These are phyloP conservation scores for Rhynchomys soricoides DNA, from an alignment of 2,113 vertebrate species.

Conservation along the genomic window DNA sequence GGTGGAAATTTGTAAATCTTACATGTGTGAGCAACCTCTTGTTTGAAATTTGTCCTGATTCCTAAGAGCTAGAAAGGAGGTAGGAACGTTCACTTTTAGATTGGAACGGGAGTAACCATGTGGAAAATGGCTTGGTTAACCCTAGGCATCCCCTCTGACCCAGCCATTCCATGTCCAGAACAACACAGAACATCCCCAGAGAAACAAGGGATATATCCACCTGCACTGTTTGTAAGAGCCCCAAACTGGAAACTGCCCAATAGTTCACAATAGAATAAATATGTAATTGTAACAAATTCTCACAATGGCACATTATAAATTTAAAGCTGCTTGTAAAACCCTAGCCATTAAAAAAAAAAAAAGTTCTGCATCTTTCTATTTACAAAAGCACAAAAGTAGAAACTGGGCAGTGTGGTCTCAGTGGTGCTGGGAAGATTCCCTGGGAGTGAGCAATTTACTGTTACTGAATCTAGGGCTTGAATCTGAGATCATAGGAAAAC, in stretches of 20 bases:
- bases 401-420: not conserved
- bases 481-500: not conserved
- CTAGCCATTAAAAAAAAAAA: not conserved
- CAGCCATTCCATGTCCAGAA: not conserved
- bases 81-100: not conserved
- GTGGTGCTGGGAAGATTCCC: not conserved
- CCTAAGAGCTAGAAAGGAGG: not conserved
- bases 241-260: conserved; percentile 16
- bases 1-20: conserved; percentile 47
- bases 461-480: not conserved
- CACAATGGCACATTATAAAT: not conserved
- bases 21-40: not conserved
- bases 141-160: not conserved
- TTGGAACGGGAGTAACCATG: not conserved
- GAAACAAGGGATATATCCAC: not conserved
- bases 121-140: conserved; percentile 9
- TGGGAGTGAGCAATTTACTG: not conserved
- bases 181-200: not conserved
- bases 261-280: not conserved
- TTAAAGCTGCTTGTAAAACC: not conserved
- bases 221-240: not conserved
- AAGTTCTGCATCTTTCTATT: not conserved
- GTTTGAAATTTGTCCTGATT: conserved; percentile 55
- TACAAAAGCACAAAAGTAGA: not conserved
- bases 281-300: not conserved